A percentile compares a stretch with the other conserved stretches of the same genome.
These are phyloP conservation scores for Adrianichthys oophorus DNA, from an alignment of 2,797 vertebrate species.

Conservation along the genomic window DNA sequence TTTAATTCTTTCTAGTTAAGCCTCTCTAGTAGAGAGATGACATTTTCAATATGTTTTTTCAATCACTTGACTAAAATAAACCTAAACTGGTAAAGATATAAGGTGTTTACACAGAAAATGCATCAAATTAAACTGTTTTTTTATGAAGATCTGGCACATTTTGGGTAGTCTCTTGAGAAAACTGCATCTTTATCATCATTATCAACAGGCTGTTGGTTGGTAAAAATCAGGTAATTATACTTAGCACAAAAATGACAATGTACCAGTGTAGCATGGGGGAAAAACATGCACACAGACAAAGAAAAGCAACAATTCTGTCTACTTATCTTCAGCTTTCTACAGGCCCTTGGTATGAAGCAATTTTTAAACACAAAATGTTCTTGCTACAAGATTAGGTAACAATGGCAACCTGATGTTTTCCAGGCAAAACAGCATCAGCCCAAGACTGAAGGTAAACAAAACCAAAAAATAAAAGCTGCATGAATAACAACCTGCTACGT, in stretches of 20 bases:
- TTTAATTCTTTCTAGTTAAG: conserved; percentile 22
- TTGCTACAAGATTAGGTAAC: conserved; percentile 19
- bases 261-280: too few species aligned
- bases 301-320: conserved; percentile 1
- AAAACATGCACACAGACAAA: background rate
- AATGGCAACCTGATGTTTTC: conserved; percentile 17
- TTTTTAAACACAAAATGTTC: conserved; percentile 13
- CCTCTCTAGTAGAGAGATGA: conserved; percentile 2
- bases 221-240: too few species aligned
- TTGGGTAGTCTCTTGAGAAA: too few species aligned
- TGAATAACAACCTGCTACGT: conserved; percentile 6
- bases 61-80: conserved; percentile 4
- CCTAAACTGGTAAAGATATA: background rate
- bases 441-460: conserved; percentile 9
- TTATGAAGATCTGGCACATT: too few species aligned
- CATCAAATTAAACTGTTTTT: too few species aligned
- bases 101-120: too few species aligned
- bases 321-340: conserved; percentile 19
- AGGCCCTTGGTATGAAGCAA: background rate
- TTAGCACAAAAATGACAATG: too few species aligned
- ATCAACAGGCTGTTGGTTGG: too few species aligned
- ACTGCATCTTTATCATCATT: too few species aligned
- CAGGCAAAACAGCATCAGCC: conserved; percentile 9
- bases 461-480: conserved; percentile 6
- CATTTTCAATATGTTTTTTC: background rate